These are phyloP conservation scores for Aporophyla nigra DNA, from an alignment of 2,888 invertebrate genomes.

Conservation along the genomic window DNA sequence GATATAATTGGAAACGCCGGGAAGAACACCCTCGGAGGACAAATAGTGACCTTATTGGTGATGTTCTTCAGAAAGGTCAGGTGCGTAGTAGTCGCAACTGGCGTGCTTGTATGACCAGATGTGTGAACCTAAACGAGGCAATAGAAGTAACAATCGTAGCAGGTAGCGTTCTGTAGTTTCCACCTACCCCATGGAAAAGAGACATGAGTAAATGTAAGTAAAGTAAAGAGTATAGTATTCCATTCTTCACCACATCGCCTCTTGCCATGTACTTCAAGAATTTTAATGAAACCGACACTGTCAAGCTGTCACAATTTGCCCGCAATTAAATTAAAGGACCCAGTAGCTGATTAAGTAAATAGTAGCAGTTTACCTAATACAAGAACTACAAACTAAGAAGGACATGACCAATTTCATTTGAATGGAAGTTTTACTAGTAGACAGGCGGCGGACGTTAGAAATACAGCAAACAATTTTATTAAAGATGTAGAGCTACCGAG, in stretches of 20 bases:
- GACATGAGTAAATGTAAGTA: not conserved
- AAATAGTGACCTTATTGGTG: too few relatives aligned
- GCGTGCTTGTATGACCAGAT: too few relatives aligned
- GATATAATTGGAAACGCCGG: too few relatives aligned
- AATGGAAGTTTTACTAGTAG: constrained; percentile 44
- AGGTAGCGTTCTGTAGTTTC: too few relatives aligned
- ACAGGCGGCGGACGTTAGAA: constrained; percentile 45
- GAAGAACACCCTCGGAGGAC: too few relatives aligned
- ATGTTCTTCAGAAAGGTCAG: too few relatives aligned
- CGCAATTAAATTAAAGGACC: constrained; percentile 41
- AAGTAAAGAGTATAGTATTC: not conserved
- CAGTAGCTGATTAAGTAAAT: constrained; percentile 38
- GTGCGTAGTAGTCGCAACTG: too few relatives aligned
- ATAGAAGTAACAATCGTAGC: too few relatives aligned
- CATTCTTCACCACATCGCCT: not conserved
- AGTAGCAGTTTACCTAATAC: constrained; percentile 31
- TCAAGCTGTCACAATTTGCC: constrained; percentile 34
- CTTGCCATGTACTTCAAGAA: constrained; percentile 24
- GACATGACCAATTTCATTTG: constrained; percentile 60
- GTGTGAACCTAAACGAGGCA: too few relatives aligned
- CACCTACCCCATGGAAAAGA: too few relatives aligned
- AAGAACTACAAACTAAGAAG: constrained; percentile 40
- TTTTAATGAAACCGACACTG: not conserved
- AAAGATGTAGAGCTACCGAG: constrained; percentile 44
- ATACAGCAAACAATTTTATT: constrained; percentile 54